Conservation (phyloP, 2,888 invertebrate species). For the Rhimphoctona megacephalus region DNA sequence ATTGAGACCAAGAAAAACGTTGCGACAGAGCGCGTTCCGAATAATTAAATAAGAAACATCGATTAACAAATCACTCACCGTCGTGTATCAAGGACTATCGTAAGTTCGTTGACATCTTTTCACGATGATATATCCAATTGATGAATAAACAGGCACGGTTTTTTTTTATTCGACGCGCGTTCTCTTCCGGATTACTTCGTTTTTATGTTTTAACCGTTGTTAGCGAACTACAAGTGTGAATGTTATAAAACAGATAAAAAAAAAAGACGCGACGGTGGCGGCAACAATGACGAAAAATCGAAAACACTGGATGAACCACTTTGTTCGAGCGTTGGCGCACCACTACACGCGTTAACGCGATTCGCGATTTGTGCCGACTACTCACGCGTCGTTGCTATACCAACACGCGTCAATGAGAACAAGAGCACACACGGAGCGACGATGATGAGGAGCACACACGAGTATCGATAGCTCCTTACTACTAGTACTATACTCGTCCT, state of each 20-base stretch:
- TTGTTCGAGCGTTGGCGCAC: conserved; percentile 58
- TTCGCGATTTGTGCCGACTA: conserved; percentile 29
- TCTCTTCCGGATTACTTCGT: not conserved
- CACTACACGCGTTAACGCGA: conserved; percentile 55
- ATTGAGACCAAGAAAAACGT: not conserved
- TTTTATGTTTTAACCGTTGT: not conserved
- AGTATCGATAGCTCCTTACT: conserved; percentile 63
- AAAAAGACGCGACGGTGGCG: conserved; percentile 5
- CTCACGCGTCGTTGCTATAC: conserved; percentile 57
- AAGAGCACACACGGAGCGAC: not conserved
- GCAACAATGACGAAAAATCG: conserved; percentile 1
- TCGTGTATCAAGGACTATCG: conserved; percentile 76
- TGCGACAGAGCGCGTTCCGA: not conserved
- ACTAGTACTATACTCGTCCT: conserved; percentile 53
- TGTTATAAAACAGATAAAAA: conserved; percentile 11
- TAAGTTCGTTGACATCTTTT: conserved; percentile 54
- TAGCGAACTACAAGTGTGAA: not conserved
- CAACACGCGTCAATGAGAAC: conserved; percentile 62
- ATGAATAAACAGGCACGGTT: conserved; percentile 9
- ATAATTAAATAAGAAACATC: not conserved
- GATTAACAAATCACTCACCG: conserved; percentile 77
- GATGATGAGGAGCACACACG: conserved; percentile 25
- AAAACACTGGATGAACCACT: conserved; percentile 39
- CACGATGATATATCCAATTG: conserved; percentile 51
- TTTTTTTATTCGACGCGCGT: not conserved